Base-by-base conservation (phyloP, 2,113 vertebrate species). In the Vulpes ferrilata region DNA sequence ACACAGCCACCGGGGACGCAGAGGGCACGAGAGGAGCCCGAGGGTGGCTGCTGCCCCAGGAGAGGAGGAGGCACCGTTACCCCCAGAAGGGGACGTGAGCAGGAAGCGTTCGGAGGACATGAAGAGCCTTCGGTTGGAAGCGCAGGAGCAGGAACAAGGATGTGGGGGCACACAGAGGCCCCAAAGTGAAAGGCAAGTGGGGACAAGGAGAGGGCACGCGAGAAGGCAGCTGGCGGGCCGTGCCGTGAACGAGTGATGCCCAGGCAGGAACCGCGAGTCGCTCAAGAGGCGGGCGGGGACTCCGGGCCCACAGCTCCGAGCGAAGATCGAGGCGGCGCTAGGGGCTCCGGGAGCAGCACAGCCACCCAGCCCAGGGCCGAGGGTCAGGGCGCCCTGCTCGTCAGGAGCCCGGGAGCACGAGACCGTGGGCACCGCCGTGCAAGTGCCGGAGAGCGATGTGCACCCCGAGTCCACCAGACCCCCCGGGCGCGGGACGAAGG, bases 91-190 rank as follows among this genome's bases (percentile, higher is more conserved):
- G 73, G 73, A 15, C 69, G 2, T 6, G n/a, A 73, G 12, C 23
- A 6, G 12, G 22, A 48, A 23, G 73, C 12, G 1, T 4, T 76
- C 35, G 4, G 35, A 30, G 35, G 12, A 32, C 55, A 16, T 2
- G 0, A 15, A 2, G 7, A 55, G 38, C 71, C 69, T 25, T 20
- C 7, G 5, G 2, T 5, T 7, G 1, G 7, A 19, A 20, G 30
- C 27, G 2, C 3, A 8, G 48, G 9, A 11, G 12, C 7, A 27
- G 64, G n/a, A 25, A 6, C 19, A 7, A 20, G 11, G 30, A 12
- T 38, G 19, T 17, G 1, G 30, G 5, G 1, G 9, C 5, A 38
- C 27, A 55, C 7, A 3, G 1, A 3, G 4, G 3, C 53, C 4
- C 17, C 3, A 8, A 7, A 12, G 59, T 10, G 1, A 19, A 27